A percentile compares a stretch with the other conserved stretches of the same genome.
phyloP scores from a whole-genome alignment of 2,113 vertebrate genomes.

The Arenaria interpres region DNA sequence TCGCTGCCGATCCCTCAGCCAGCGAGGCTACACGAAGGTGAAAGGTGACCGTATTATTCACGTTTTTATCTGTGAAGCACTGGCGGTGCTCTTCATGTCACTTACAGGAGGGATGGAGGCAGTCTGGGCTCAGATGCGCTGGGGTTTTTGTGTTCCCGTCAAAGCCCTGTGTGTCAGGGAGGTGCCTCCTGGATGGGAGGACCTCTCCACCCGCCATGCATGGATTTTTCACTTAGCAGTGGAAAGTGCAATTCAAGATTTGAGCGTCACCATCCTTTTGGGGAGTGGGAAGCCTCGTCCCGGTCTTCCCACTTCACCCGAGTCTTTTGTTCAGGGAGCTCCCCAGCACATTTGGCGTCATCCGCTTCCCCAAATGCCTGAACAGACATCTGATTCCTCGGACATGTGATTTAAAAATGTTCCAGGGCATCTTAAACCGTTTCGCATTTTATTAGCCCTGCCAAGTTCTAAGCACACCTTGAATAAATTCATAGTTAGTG shows the following conservation, averaged over 20 bases:
- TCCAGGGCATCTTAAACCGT: constrained; percentile 25
- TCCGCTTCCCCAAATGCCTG: background rate
- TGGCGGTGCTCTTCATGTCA: background rate
- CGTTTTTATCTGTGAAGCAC: background rate
- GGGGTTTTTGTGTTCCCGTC: background rate
- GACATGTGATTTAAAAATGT: constrained; percentile 9
- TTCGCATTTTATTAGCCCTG: background rate
- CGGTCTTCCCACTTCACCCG: accelerated
- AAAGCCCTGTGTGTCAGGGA: background rate
- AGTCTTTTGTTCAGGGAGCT: background rate
- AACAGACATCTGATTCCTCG: background rate
- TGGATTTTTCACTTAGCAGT: background rate
- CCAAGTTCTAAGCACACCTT: constrained; percentile 43
- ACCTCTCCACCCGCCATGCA: background rate
- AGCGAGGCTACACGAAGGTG: background rate
- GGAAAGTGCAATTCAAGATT: background rate
- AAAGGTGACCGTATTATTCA: background rate
- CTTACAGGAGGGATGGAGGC: background rate
- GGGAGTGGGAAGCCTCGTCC: background rate
- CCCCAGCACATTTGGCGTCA: background rate
- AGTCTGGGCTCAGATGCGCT: background rate
- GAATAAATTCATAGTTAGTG: constrained; percentile 51
- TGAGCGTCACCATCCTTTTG: background rate
- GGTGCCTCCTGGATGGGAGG: background rate
- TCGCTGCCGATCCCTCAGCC: accelerated